These are phyloP conservation scores for Acanthis flammea DNA, from an alignment of 2,797 vertebrate species.

Conservation along the genomic window DNA sequence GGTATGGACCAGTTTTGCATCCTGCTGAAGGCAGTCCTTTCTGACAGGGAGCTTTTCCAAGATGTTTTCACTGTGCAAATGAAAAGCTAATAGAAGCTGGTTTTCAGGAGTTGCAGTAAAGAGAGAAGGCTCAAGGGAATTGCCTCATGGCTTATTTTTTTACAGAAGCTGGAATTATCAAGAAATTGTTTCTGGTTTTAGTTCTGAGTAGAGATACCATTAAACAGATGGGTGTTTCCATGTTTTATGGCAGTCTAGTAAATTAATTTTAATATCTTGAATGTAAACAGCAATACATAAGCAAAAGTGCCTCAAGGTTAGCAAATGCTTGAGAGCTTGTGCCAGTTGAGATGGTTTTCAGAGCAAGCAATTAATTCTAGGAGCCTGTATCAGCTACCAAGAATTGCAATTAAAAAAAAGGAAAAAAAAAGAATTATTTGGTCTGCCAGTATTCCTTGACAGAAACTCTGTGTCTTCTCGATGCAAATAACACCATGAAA, in stretches of 20 bases:
- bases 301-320: slow-evolving; percentile 29
- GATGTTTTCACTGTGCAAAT: not conserved
- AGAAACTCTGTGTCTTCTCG: not conserved
- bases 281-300: not conserved
- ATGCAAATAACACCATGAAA: not conserved
- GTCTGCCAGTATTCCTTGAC: not conserved
- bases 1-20: not conserved
- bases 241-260: not conserved
- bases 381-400: not conserved
- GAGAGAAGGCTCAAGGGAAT: not conserved
- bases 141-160: not conserved
- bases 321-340: slow-evolving; percentile 12
- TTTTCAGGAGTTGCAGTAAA: not conserved
- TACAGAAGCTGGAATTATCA: not conserved
- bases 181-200: not conserved
- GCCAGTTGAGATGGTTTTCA: not conserved
- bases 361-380: not conserved
- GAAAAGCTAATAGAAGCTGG: not conserved
- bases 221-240: not conserved
- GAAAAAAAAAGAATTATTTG: not conserved
- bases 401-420: not conserved
- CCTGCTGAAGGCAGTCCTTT: not conserved
- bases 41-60: not conserved
- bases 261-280: slow-evolving; percentile 22
- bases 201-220: not conserved